These are phyloP conservation scores for Catocala nupta DNA, from an alignment of 2,888 invertebrate species.

Conservation along the genomic window DNA sequence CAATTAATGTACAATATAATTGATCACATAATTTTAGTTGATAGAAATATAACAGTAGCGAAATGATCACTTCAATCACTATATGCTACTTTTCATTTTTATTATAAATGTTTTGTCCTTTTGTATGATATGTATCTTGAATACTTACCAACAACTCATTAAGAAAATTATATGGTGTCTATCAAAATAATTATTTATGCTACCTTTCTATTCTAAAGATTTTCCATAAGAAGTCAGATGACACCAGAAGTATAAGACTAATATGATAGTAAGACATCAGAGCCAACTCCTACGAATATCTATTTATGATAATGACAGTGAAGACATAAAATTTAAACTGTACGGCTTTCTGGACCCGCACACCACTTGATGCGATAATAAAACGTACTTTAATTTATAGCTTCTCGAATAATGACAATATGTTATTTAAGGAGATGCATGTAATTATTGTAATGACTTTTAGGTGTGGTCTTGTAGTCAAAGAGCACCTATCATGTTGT, in stretches of 20 bases:
- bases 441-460: not conserved
- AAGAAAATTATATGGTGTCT: too few relatives aligned
- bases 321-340: conserved; percentile 11
- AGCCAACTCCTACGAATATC: conserved; percentile 33
- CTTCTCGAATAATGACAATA: conserved; percentile 8
- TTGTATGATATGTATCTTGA: too few relatives aligned
- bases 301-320: conserved; percentile 38
- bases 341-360: not conserved
- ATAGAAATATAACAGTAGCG: too few relatives aligned
- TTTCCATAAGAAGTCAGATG: not conserved
- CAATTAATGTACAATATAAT: too few relatives aligned
- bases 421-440: conserved; percentile 5
- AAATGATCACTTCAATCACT: too few relatives aligned
- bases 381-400: conserved; percentile 15
- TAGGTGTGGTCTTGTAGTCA: not conserved
- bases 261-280: conserved; percentile 8
- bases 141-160: too few relatives aligned
- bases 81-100: too few relatives aligned
- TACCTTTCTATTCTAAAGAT: too few relatives aligned
- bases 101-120: too few relatives aligned
- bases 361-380: conserved; percentile 8
- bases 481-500: not conserved
- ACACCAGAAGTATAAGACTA: not conserved
- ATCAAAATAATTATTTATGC: too few relatives aligned
- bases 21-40: too few relatives aligned